phyloP scores from a whole-genome alignment of 2,113 vertebrate species.

The Fukomys damarensis region DNA sequence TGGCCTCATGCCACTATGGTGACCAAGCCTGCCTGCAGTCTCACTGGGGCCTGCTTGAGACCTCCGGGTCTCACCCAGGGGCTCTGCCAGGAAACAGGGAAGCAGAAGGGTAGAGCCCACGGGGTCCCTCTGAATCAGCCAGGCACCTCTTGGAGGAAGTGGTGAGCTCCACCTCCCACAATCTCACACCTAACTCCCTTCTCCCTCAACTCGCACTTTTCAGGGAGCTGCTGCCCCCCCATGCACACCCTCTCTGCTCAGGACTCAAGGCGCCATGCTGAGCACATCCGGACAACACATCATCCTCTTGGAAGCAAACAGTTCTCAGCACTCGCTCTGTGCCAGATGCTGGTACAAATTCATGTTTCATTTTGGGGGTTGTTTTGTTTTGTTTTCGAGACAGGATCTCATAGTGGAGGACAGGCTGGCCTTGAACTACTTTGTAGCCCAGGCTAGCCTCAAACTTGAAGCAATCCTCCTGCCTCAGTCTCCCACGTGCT shows the following conservation, averaged over 20 bases:
- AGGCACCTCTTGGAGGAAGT: neutral
- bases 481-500: neutral
- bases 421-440: neutral
- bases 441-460: neutral
- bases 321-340: neutral
- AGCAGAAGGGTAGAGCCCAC: neutral
- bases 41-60: neutral
- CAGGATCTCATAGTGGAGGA: neutral
- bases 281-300: neutral
- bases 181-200: neutral
- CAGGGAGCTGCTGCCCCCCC: neutral
- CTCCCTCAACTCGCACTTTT: neutral
- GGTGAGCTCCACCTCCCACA: neutral
- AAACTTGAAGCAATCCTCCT: neutral
- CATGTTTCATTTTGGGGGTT: neutral
- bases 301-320: neutral
- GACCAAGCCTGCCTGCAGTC: neutral
- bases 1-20: neutral
- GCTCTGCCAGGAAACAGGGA: neutral
- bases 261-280: neutral
- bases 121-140: neutral
- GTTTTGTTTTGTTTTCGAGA: neutral
- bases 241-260: neutral
- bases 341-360: neutral
- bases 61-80: neutral